Evolutionary conservation across 2,888 invertebrate species (phyloP), one percentile per base, ranked within the genome.

Genomic region (Oeneis ivallda): DNA sequence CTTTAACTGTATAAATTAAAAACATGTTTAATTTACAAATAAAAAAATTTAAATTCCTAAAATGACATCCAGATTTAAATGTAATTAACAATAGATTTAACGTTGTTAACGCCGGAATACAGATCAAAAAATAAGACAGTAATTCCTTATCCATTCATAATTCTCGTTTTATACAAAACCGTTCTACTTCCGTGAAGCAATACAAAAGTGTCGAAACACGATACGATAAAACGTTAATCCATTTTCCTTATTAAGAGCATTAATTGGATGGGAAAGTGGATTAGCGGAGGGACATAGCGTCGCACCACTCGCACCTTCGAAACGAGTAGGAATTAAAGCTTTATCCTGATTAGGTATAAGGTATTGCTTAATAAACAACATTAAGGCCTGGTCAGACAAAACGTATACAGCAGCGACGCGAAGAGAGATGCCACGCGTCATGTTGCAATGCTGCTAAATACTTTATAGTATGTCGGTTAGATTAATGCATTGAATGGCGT

Each of bases 201-300:
- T 60, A 69, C 62, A 67, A 69, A 67, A 66, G 66, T 67, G 63
- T 45, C 37, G 64, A 66, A 66, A 63, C 58, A 61, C 65, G 68
- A 68, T 68, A 66, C 60, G 59, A 63, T 54, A 49, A 67, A 63
- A 62, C 65, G 79, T 75, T 79, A 80, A 81, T 81, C 78, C 76
- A 77, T 79, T 79, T 80, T 74, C 75, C 76, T 61, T 61, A 61
- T 68, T 68, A 63, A 82, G 78, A 74, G 74, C 79, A 82, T 86
- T 85, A 87, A 87, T 88, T 85, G 83, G 76, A 78, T 75, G 78
- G 80, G 81, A 82, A 84, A 84, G 79, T 82, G 79, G 82, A 86
- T 88, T 85, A 86, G 79, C 77, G 72, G 72, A 76, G 75, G 26
- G 59, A 59, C 56, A 54, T 37, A 7, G 56, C 56, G 39, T 56